These are phyloP conservation scores for Mus spicilegus DNA, from an alignment of 2,113 vertebrate species.

Conservation along the genomic window DNA sequence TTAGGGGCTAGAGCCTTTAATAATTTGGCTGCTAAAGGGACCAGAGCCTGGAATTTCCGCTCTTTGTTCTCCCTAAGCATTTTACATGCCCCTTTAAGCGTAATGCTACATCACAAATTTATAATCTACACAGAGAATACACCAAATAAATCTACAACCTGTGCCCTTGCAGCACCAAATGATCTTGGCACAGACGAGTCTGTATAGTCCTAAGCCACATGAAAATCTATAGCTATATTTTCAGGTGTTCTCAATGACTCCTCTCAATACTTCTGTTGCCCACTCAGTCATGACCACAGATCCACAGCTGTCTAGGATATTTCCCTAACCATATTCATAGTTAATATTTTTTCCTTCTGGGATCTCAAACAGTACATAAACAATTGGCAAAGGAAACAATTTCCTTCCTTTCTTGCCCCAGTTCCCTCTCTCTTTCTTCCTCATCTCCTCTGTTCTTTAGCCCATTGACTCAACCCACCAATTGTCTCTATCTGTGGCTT, in stretches of 20 bases:
- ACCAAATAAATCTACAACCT: neutral
- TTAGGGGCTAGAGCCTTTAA: neutral
- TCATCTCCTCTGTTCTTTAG: neutral
- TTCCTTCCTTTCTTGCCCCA: neutral
- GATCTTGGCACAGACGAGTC: neutral
- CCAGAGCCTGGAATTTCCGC: neutral
- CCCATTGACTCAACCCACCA: neutral
- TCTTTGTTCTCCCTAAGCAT: neutral
- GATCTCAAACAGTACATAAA: neutral
- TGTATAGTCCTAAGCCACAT: neutral
- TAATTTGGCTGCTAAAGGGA: neutral
- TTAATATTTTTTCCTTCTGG: neutral
- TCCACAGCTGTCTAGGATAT: neutral
- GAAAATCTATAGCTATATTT: too few relatives aligned
- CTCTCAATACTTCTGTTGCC: neutral
- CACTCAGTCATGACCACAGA: fast-evolving
- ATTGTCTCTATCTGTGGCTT: too few relatives aligned
- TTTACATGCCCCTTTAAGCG: neutral
- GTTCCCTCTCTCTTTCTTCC: neutral
- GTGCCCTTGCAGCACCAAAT: neutral
- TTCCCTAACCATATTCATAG: neutral
- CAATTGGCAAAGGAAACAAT: neutral
- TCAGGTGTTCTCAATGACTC: too few relatives aligned
- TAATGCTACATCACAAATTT: neutral
- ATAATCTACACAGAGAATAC: neutral